Percentiles rank a stretch among this genome's conserved stretches.
Evolutionary conservation across 1,140 invertebrate species (phyloP).

Genomic region (Drosophila nigrodunni): DNA sequence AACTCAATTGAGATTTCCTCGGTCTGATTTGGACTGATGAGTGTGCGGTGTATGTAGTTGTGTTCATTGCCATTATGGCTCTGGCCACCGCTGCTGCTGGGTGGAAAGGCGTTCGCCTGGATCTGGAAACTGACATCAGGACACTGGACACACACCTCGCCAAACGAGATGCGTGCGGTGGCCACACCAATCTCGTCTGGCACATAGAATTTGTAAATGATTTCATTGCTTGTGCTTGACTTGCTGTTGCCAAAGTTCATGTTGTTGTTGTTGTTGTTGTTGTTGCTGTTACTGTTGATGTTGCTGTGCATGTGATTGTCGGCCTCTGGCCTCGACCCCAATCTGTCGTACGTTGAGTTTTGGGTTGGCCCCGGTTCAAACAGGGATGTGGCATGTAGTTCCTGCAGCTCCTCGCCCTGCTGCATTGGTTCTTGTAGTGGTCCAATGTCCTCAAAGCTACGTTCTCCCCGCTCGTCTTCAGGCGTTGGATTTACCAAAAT

Average conservation of each 20-base stretch:
- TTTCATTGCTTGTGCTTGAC: constrained; percentile 62
- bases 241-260: constrained; percentile 33
- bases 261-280: constrained; percentile 5
- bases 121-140: constrained; percentile 69
- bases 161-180: constrained; percentile 65
- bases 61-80: constrained; percentile 41
- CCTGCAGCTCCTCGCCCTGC: constrained; percentile 4
- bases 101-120: constrained; percentile 72
- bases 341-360: neutral
- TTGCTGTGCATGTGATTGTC: constrained; percentile 30
- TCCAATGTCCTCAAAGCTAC: constrained; percentile 4
- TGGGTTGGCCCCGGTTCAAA: constrained; percentile 1
- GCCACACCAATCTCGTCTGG: constrained; percentile 74
- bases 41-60: constrained; percentile 62
- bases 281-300: constrained; percentile 19
- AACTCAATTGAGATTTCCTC: constrained; percentile 84
- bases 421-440: constrained; percentile 11
- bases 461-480: constrained; percentile 2
- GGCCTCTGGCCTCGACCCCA: constrained; percentile 18
- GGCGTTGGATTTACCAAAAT: constrained; percentile 20
- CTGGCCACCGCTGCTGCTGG: constrained; percentile 5
- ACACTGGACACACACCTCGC: constrained; percentile 64
- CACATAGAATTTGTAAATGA: constrained; percentile 85
- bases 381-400: constrained; percentile 9
- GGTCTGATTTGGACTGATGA: constrained; percentile 72